A percentile compares a stretch with the other conserved stretches of the same genome.
These are phyloP conservation scores for Pyralis farinalis DNA, from an alignment of 2,888 invertebrate genomes.

Conservation along the genomic window DNA sequence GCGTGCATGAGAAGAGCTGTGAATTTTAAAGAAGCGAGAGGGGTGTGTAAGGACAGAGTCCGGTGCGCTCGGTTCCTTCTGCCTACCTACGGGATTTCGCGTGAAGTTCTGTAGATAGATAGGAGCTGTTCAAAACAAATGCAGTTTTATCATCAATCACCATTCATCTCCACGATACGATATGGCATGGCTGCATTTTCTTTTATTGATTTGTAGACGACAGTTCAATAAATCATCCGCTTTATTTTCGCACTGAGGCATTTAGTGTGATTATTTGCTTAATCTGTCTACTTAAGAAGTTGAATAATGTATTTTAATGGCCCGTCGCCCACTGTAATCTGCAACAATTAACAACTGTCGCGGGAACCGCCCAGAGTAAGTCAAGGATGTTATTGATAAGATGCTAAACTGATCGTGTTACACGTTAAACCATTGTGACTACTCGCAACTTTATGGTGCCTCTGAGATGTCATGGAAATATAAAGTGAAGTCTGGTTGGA, in stretches of 20 bases:
- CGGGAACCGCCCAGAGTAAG: constrained; percentile 58
- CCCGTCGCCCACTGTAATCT: constrained; percentile 36
- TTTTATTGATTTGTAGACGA: neutral
- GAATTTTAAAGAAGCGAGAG: too few relatives aligned
- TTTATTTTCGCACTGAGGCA: neutral
- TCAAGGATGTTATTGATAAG: constrained; percentile 51
- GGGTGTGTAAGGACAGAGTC: too few relatives aligned
- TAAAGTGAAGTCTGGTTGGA: too few relatives aligned
- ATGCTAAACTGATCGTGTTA: constrained; percentile 57
- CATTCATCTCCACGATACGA: neutral
- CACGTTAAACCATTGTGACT: constrained; percentile 31
- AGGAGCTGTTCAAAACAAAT: neutral
- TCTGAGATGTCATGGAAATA: too few relatives aligned
- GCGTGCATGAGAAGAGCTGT: too few relatives aligned
- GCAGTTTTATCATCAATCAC: neutral
- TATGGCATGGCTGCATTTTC: neutral
- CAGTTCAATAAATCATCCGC: neutral
- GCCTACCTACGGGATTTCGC: too few relatives aligned
- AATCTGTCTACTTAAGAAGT: constrained; percentile 1
- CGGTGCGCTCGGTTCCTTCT: too few relatives aligned
- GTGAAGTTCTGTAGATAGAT: too few relatives aligned
- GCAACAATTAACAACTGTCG: constrained; percentile 45
- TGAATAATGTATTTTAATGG: constrained; percentile 26
- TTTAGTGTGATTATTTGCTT: neutral
- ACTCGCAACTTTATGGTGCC: neutral